Conservation (phyloP, 2,797 vertebrate genomes). For the Danio tinwini region DNA sequence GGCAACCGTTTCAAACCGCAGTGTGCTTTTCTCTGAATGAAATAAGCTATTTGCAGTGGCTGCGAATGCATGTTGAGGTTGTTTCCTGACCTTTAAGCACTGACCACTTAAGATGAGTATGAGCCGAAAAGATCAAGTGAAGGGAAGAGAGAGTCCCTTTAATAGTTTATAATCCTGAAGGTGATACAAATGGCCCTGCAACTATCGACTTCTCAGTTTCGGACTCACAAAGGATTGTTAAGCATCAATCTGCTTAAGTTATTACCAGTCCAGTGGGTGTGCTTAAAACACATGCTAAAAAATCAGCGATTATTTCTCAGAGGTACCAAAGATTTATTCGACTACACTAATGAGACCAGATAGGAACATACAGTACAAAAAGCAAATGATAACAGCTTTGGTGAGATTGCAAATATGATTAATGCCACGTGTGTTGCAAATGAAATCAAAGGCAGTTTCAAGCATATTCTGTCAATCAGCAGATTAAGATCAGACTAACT, state of each 20-base stretch:
- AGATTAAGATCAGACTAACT: slow-evolving; percentile 28
- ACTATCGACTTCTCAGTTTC: background rate
- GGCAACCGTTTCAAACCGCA: slow-evolving; percentile 54
- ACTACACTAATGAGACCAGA: slow-evolving; percentile 35
- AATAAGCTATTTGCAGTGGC: slow-evolving; percentile 53
- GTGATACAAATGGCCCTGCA: slow-evolving; percentile 26
- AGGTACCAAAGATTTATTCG: slow-evolving; percentile 14
- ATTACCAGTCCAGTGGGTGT: background rate
- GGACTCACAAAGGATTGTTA: slow-evolving; percentile 7
- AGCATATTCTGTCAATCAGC: slow-evolving; percentile 38
- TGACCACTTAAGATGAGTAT: slow-evolving; percentile 30
- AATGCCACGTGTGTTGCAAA: slow-evolving; percentile 51
- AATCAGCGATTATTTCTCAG: slow-evolving; percentile 10
- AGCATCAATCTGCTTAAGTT: slow-evolving; percentile 30
- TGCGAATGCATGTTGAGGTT: slow-evolving; percentile 24
- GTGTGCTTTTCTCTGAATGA: slow-evolving; percentile 52
- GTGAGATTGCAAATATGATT: slow-evolving; percentile 51
- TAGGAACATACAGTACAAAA: slow-evolving; percentile 13
- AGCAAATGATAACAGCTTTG: slow-evolving; percentile 45
- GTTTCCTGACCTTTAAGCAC: slow-evolving; percentile 53
- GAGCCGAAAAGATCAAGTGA: slow-evolving; percentile 43
- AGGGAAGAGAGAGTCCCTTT: slow-evolving; percentile 21
- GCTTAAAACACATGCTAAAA: background rate
- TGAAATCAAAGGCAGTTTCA: slow-evolving; percentile 55
- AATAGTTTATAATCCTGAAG: slow-evolving; percentile 24